Conservation (phyloP, 1,140 invertebrate species). For the Drosophila bocqueti region DNA sequence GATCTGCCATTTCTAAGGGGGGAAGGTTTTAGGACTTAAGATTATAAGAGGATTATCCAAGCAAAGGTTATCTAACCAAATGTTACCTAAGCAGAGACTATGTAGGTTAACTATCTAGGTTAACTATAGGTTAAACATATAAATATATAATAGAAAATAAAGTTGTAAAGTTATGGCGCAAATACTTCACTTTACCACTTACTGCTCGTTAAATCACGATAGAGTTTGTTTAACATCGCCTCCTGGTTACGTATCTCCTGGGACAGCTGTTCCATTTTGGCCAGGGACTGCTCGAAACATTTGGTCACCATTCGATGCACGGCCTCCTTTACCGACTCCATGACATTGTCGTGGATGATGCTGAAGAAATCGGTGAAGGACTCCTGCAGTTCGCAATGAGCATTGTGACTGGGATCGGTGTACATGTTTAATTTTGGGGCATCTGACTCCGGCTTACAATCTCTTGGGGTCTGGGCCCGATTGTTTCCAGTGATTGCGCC, state of each 20-base stretch:
- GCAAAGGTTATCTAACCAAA: too few relatives aligned
- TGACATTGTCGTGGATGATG: slow-evolving; percentile 63
- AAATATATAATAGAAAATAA: too few relatives aligned
- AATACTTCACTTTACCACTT: slow-evolving; percentile 20
- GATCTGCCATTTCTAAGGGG: slow-evolving; percentile 48
- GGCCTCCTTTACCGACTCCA: slow-evolving; percentile 56
- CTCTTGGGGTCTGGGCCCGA: not conserved
- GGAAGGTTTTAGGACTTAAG: too few relatives aligned
- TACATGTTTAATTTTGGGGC: not conserved
- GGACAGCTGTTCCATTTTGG: slow-evolving; percentile 36
- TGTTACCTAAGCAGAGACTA: too few relatives aligned
- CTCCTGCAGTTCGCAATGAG: slow-evolving; percentile 46
- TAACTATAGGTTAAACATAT: too few relatives aligned
- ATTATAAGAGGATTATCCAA: too few relatives aligned
- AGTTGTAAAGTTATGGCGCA: too few relatives aligned
- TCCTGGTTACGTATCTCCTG: slow-evolving; percentile 40
- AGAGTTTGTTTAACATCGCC: slow-evolving; percentile 27
- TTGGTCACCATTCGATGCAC: slow-evolving; percentile 49
- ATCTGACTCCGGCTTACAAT: too few relatives aligned
- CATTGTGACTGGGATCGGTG: not conserved
- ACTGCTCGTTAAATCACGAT: slow-evolving; percentile 50
- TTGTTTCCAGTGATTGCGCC: not conserved
- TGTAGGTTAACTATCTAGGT: too few relatives aligned
- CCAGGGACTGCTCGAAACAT: slow-evolving; percentile 43
- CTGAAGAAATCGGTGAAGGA: slow-evolving; percentile 66